Evolutionary conservation across 2,113 vertebrate genomes (phyloP).

Genomic region (Tichodroma muraria): DNA sequence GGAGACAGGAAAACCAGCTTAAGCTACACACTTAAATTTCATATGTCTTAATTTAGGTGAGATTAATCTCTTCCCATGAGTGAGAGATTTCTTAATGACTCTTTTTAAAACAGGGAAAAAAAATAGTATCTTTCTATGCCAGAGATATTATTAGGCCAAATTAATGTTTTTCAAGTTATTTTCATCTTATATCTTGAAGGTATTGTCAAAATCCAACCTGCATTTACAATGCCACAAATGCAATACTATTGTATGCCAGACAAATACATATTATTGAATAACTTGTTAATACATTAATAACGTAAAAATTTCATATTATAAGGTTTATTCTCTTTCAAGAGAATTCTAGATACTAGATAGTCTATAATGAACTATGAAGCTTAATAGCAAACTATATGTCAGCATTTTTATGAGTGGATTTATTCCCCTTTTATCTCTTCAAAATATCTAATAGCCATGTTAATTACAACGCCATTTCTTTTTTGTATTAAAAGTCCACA

Average conservation of each 20-base stretch:
- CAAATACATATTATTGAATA: background rate
- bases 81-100: background rate
- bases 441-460: background rate
- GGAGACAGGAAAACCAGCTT: background rate
- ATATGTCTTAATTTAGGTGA: background rate
- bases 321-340: background rate
- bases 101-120: background rate
- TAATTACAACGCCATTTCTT: background rate
- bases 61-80: background rate
- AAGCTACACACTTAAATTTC: background rate
- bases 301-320: background rate
- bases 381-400: background rate
- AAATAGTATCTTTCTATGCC: background rate
- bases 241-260: background rate
- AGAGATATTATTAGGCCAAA: background rate
- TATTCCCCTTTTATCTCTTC: background rate
- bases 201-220: background rate
- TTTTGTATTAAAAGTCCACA: background rate
- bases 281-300: background rate
- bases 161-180: background rate
- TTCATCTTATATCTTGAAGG: background rate
- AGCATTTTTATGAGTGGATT: background rate
- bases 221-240: background rate
- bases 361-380: background rate
- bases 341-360: background rate